Conservation (phyloP, 2,888 invertebrate genomes). For the Metallyticus violacea region DNA sequence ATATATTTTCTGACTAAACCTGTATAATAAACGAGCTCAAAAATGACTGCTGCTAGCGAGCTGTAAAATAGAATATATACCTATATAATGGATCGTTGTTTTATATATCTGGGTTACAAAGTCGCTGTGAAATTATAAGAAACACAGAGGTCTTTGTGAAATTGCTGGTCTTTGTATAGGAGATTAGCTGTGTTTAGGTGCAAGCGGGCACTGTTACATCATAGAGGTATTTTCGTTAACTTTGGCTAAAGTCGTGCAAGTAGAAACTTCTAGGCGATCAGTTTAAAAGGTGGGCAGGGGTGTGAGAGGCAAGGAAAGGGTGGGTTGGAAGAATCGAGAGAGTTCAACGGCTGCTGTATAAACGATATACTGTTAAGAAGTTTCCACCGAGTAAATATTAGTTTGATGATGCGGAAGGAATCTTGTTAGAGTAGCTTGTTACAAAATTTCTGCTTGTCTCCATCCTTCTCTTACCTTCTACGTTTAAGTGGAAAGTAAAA, state of each 20-base stretch:
- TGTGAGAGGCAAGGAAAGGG: not conserved
- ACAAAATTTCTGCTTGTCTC: not conserved
- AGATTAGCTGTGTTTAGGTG: too few relatives aligned
- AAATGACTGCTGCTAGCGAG: too few relatives aligned
- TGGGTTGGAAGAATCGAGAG: not conserved
- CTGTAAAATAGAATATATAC: too few relatives aligned
- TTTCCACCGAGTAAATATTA: conserved; percentile 9
- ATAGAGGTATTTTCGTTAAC: not conserved
- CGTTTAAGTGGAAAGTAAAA: conserved; percentile 6
- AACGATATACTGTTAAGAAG: conserved; percentile 10
- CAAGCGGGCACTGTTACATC: too few relatives aligned
- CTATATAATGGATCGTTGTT: too few relatives aligned
- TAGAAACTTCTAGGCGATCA: not conserved
- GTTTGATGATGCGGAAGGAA: conserved; percentile 19
- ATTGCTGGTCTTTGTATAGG: too few relatives aligned
- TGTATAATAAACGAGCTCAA: too few relatives aligned
- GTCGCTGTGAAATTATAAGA: too few relatives aligned
- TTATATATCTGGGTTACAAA: too few relatives aligned
- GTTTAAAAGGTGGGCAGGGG: not conserved
- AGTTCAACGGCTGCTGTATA: not conserved
- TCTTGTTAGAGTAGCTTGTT: not conserved
- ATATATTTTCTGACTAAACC: too few relatives aligned
- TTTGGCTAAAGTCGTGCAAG: not conserved
- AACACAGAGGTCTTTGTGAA: too few relatives aligned
- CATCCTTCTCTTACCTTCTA: not conserved